phyloP scores from a whole-genome alignment of 2,797 vertebrate species.

The Tapirus indicus region DNA sequence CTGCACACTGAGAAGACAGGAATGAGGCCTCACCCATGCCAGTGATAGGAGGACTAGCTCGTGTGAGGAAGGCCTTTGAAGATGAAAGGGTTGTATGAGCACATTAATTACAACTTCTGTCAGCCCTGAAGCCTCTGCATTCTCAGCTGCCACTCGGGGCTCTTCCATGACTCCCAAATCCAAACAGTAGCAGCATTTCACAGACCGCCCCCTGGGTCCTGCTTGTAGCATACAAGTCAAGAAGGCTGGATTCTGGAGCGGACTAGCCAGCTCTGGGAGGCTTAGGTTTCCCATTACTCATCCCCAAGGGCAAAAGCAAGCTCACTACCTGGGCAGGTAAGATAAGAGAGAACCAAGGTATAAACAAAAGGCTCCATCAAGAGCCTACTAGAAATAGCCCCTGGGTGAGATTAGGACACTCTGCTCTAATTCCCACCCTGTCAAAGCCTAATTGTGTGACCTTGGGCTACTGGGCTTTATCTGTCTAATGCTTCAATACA shows the following conservation, averaged over 20 bases:
- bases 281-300: slow-evolving; percentile 63
- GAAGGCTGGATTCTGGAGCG: slow-evolving; percentile 57
- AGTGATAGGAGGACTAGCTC: slow-evolving; percentile 68
- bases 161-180: slow-evolving; percentile 42
- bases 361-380: slow-evolving; percentile 78
- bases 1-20: slow-evolving; percentile 71
- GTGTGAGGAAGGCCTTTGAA: slow-evolving; percentile 77
- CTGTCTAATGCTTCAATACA: slow-evolving; percentile 62
- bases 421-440: slow-evolving; percentile 82
- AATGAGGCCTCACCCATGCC: slow-evolving; percentile 52
- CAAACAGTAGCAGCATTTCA: slow-evolving; percentile 46
- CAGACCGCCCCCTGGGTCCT: background rate
- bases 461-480: slow-evolving; percentile 79
- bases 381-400: slow-evolving; percentile 73
- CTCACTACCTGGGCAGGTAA: slow-evolving; percentile 67
- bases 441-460: slow-evolving; percentile 84
- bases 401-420: slow-evolving; percentile 77
- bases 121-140: slow-evolving; percentile 68
- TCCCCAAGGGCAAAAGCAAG: slow-evolving; percentile 55
- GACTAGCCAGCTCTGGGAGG: background rate
- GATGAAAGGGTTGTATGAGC: slow-evolving; percentile 73
- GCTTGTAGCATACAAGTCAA: slow-evolving; percentile 22
- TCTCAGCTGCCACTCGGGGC: slow-evolving; percentile 76
- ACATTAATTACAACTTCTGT: slow-evolving; percentile 81
- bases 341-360: slow-evolving; percentile 71